These are phyloP conservation scores for Oryzias woworae DNA, from an alignment of 2,113 vertebrate species.

Conservation along the genomic window DNA sequence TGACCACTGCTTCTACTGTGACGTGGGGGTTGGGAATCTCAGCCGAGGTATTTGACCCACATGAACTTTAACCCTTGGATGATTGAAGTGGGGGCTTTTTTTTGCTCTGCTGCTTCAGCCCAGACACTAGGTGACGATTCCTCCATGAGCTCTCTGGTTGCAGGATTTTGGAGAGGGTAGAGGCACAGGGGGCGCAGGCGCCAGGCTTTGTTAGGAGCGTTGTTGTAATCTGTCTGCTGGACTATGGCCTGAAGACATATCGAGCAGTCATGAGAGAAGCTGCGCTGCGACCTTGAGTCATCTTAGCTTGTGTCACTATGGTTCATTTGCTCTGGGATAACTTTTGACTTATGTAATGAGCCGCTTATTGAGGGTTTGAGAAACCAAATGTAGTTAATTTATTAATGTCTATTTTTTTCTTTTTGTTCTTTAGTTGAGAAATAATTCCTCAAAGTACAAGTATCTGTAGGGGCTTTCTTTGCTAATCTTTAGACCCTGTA, in stretches of 20 bases:
- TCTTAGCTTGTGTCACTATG: constrained; percentile 50
- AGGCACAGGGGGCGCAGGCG: constrained; percentile 56
- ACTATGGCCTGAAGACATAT: constrained; percentile 64
- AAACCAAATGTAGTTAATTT: constrained; percentile 40
- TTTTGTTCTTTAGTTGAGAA: background rate
- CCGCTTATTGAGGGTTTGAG: constrained; percentile 46
- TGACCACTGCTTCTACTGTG: constrained; percentile 75
- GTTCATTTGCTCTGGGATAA: constrained; percentile 42
- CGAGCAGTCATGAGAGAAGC: constrained; percentile 57
- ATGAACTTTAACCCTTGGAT: constrained; percentile 68
- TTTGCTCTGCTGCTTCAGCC: constrained; percentile 69
- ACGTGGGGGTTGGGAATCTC: constrained; percentile 63
- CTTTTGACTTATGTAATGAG: constrained; percentile 56
- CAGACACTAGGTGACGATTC: constrained; percentile 78
- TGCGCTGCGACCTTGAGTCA: constrained; percentile 67
- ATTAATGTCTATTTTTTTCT: background rate
- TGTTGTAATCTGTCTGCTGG: constrained; percentile 71
- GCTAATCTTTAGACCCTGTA: constrained; percentile 24
- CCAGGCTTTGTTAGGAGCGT: constrained; percentile 66
- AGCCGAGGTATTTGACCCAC: constrained; percentile 79
- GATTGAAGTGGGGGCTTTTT: constrained; percentile 79
- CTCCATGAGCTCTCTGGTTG: constrained; percentile 76
- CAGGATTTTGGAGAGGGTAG: constrained; percentile 61
- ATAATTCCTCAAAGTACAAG: background rate
- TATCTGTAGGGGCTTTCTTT: constrained; percentile 8